phyloP scores from a whole-genome alignment of 2,888 invertebrate genomes.

The Drosophila longiperda region DNA sequence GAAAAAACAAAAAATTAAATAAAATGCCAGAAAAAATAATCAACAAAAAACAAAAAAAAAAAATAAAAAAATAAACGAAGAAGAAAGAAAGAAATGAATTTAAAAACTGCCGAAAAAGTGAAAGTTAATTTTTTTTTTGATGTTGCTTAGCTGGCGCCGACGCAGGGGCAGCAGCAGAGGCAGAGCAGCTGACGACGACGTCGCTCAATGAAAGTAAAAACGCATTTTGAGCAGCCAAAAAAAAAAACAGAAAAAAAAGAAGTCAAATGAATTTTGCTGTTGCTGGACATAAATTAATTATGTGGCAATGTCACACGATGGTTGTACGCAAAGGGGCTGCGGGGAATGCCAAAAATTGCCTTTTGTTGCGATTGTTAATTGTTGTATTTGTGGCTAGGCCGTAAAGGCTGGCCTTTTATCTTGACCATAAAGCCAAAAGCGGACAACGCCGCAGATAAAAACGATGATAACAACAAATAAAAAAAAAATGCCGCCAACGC shows the following conservation, averaged over 20 bases:
- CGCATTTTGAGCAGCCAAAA: conserved; percentile 62
- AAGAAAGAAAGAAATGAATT: conserved; percentile 78
- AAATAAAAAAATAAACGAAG: conserved; percentile 32
- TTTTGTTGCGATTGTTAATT: conserved; percentile 52
- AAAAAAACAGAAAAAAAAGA: conserved; percentile 6
- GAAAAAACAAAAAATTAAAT: conserved; percentile 39
- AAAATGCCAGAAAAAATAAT: conserved; percentile 52
- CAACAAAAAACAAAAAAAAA: conserved; percentile 26
- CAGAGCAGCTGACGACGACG: conserved; percentile 36
- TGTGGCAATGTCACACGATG: conserved; percentile 65
- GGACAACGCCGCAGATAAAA: conserved; percentile 53
- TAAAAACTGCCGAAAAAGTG: conserved; percentile 85
- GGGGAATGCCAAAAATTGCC: conserved; percentile 54
- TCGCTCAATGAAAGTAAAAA: conserved; percentile 82
- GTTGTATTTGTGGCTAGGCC: conserved; percentile 36
- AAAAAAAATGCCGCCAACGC: conserved; percentile 4
- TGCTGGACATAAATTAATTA: conserved; percentile 63
- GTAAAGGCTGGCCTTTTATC: conserved; percentile 56
- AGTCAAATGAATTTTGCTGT: conserved; percentile 57
- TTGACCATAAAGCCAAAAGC: conserved; percentile 46
- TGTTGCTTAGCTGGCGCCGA: conserved; percentile 68
- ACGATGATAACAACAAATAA: conserved; percentile 56
- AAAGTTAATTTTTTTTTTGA: conserved; percentile 82
- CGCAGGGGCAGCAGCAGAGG: conserved; percentile 31
- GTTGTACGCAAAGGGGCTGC: not conserved